Evolutionary conservation across 2,113 vertebrate genomes (phyloP).

Genomic region (Murina feae): DNA sequence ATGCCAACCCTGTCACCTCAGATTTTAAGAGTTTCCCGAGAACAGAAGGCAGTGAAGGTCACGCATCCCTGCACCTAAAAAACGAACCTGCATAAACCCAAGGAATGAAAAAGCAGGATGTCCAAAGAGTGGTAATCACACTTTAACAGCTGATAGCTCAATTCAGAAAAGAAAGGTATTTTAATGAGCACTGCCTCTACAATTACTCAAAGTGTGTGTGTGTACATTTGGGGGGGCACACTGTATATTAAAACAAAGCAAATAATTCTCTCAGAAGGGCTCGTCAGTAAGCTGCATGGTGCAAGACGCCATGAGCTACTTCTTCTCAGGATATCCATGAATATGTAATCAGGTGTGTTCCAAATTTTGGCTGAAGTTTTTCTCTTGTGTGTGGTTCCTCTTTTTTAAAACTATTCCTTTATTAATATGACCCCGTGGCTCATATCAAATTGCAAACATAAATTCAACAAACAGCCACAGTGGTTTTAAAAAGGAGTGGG

Average conservation of each 20-base stretch:
- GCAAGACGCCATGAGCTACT: neutral
- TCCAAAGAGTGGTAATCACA: too few relatives aligned
- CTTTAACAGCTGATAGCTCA: too few relatives aligned
- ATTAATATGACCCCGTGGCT: neutral
- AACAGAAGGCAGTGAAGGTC: slow-evolving; percentile 21
- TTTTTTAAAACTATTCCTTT: neutral
- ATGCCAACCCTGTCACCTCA: slow-evolving; percentile 54
- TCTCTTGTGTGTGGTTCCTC: neutral
- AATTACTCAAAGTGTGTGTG: too few relatives aligned
- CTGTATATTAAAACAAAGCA: neutral
- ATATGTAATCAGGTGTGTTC: neutral
- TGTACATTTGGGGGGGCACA: too few relatives aligned
- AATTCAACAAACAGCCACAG: neutral
- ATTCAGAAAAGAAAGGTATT: too few relatives aligned
- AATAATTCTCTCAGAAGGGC: neutral
- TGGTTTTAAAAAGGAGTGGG: neutral
- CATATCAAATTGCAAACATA: neutral
- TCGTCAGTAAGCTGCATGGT: neutral
- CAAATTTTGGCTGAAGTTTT: neutral
- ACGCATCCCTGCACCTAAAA: slow-evolving; percentile 49
- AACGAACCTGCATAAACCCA: slow-evolving; percentile 12
- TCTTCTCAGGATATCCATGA: neutral
- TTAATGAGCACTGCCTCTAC: too few relatives aligned
- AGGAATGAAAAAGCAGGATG: neutral
- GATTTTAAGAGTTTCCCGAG: slow-evolving; percentile 24